Conservation (phyloP, 2,797 vertebrate genomes). For the Todus mexicanus region DNA sequence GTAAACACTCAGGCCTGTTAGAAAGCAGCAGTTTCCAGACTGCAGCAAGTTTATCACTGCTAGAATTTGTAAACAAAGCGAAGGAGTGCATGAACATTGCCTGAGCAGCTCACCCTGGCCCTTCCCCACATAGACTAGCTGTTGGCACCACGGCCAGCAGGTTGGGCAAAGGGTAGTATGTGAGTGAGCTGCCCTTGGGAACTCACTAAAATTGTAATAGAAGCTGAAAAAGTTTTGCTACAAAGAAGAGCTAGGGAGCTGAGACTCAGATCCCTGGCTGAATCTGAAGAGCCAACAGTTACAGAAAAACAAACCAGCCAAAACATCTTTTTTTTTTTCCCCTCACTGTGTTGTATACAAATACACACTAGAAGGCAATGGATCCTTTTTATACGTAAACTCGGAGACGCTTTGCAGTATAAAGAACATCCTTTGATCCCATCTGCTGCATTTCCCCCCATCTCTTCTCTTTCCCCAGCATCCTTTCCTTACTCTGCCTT, state of each 20-base stretch:
- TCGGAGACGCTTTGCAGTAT: neutral
- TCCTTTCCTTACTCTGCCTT: neutral
- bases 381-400: neutral
- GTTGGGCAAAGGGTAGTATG: neutral
- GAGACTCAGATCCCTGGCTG: neutral
- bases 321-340: neutral
- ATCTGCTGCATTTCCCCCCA: neutral
- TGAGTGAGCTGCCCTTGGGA: neutral
- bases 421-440: neutral
- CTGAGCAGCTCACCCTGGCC: neutral
- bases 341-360: neutral
- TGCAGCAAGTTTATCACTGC: neutral
- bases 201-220: fast-evolving
- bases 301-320: neutral
- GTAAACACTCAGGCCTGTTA: neutral
- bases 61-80: neutral
- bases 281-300: neutral
- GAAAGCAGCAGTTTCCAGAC: neutral
- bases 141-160: neutral
- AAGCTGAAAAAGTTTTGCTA: neutral
- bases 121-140: neutral
- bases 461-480: neutral
- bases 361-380: neutral
- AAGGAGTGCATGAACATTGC: neutral
- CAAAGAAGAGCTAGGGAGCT: neutral